These are phyloP conservation scores for Dolichomitus sp. DNA, from an alignment of 2,888 invertebrate species.

Conservation along the genomic window DNA sequence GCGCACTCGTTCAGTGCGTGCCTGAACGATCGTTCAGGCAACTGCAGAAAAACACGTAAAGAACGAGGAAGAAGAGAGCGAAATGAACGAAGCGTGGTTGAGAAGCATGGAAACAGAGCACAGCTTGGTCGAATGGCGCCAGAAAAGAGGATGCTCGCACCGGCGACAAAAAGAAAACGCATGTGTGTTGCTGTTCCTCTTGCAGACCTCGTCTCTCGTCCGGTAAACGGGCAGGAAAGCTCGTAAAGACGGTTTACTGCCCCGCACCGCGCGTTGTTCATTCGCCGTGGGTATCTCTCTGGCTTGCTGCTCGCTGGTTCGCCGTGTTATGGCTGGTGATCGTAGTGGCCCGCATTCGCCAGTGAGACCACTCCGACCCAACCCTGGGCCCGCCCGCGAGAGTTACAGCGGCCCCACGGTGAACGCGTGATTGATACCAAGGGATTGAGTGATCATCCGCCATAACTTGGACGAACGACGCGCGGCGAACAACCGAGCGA, in stretches of 20 bases:
- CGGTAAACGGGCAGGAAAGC: conserved; percentile 78
- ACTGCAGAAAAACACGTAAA: conserved; percentile 43
- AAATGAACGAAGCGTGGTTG: conserved; percentile 12
- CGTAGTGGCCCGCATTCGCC: conserved; percentile 33
- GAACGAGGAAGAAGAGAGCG: conserved; percentile 54
- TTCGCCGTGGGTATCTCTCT: conserved; percentile 67
- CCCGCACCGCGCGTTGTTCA: conserved; percentile 66
- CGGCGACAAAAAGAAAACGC: conserved; percentile 60
- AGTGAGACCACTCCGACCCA: conserved; percentile 25
- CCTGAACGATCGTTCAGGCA: conserved; percentile 19
- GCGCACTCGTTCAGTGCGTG: neutral
- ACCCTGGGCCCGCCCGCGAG: conserved; percentile 65
- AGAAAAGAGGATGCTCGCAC: conserved; percentile 52
- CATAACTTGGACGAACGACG: conserved; percentile 71
- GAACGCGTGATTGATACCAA: conserved; percentile 82
- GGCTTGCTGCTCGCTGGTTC: conserved; percentile 56
- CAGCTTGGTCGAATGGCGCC: conserved; percentile 50
- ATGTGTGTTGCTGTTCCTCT: conserved; percentile 35
- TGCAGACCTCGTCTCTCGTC: conserved; percentile 58
- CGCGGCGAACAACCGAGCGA: conserved; percentile 44
- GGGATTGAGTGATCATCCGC: conserved; percentile 82
- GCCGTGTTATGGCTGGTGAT: conserved; percentile 41
- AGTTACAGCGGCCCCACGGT: conserved; percentile 74
- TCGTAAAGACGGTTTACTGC: conserved; percentile 81
- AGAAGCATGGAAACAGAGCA: conserved; percentile 40